phyloP scores from a whole-genome alignment of 2,888 invertebrate genomes.

The Brachypterus glaber region DNA sequence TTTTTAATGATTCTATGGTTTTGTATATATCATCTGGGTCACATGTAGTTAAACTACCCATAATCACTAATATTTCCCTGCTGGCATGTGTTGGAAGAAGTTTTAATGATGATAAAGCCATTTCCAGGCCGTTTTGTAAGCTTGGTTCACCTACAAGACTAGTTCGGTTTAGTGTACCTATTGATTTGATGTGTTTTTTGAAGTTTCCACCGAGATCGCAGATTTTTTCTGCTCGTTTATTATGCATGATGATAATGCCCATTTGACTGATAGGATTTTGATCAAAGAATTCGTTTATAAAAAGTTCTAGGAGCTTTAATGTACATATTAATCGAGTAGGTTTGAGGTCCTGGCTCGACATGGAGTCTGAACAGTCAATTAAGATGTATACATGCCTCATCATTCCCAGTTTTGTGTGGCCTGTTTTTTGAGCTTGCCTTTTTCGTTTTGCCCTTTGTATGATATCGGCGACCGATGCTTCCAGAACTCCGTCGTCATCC shows the following conservation, averaged over 20 bases:
- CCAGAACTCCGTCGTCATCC: conserved; percentile 88
- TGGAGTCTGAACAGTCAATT: conserved; percentile 88
- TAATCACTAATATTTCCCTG: conserved; percentile 81
- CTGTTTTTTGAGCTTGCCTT: conserved; percentile 58
- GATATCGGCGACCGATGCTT: conserved; percentile 82
- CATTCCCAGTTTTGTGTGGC: conserved; percentile 88
- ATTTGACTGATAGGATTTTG: conserved; percentile 98
- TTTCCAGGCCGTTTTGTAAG: conserved; percentile 86
- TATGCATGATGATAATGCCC: conserved; percentile 82
- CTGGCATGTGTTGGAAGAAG: conserved; percentile 92
- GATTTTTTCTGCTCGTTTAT: conserved; percentile 88
- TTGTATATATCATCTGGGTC: conserved; percentile 88
- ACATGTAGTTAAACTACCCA: conserved; percentile 92
- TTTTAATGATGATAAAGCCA: conserved; percentile 74
- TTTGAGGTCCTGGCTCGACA: conserved; percentile 91
- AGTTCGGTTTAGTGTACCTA: conserved; percentile 54
- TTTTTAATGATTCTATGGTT: conserved; percentile 69
- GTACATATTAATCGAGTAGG: conserved; percentile 84
- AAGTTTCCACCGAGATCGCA: conserved; percentile 83
- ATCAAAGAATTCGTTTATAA: conserved; percentile 95
- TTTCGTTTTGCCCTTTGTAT: conserved; percentile 83
- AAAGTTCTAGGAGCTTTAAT: conserved; percentile 82
- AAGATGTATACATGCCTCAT: conserved; percentile 93
- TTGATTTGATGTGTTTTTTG: conserved; percentile 66
- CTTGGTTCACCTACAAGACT: conserved; percentile 86